Conservation (phyloP, 64 coral and sea anemone genomes). For the Montipora capricornis region DNA sequence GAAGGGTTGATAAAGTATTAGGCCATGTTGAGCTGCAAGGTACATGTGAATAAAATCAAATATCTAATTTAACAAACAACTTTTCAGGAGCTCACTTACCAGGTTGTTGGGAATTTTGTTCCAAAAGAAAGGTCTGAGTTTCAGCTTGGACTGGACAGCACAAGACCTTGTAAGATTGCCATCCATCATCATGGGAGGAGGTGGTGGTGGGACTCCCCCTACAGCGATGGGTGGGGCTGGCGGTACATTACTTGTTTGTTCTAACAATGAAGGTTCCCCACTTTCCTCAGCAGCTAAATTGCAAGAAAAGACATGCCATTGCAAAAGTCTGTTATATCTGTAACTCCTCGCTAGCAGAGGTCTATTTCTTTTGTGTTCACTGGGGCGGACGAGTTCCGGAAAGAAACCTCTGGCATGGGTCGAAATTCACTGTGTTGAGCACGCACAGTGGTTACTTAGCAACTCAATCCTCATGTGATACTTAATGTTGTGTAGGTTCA, state of each 20-base stretch:
- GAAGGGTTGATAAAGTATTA: too few relatives aligned
- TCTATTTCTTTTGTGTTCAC: neutral
- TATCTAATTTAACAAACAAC: too few relatives aligned
- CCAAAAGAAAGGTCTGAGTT: slow-evolving; percentile 95
- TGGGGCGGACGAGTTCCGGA: too few relatives aligned
- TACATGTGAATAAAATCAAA: too few relatives aligned
- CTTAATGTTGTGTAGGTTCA: too few relatives aligned
- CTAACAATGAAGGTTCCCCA: neutral
- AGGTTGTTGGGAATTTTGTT: slow-evolving; percentile 84
- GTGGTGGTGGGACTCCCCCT: slow-evolving; percentile 26
- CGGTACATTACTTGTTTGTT: neutral
- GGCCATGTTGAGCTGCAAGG: too few relatives aligned
- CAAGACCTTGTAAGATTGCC: slow-evolving; percentile 49
- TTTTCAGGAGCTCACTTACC: slow-evolving; percentile 52
- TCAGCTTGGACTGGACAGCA: slow-evolving; percentile 72
- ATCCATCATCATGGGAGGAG: slow-evolving; percentile 64
- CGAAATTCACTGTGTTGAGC: too few relatives aligned
- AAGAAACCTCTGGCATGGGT: too few relatives aligned
- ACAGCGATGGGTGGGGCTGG: slow-evolving; percentile 76
- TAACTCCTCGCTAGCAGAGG: neutral
- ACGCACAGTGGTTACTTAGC: too few relatives aligned
- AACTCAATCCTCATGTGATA: too few relatives aligned
- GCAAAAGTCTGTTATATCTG: too few relatives aligned
- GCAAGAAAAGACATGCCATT: neutral
- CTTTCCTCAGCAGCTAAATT: slow-evolving; percentile 16